Conservation (phyloP, 2,113 vertebrate species). For the Promerops cafer region DNA sequence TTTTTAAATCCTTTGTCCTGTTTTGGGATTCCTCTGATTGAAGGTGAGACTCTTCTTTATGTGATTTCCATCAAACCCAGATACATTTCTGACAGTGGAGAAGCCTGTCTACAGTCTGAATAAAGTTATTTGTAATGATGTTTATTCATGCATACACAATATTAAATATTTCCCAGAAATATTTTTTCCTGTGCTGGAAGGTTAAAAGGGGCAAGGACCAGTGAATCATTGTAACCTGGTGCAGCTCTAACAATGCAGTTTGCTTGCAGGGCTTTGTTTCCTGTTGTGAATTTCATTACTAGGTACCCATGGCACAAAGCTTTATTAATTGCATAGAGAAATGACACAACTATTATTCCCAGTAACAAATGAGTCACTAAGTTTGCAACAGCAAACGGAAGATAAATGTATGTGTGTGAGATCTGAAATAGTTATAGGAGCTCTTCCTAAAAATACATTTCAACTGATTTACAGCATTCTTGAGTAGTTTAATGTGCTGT, state of each 20-base stretch:
- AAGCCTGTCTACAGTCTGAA: not conserved
- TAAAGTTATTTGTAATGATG: not conserved
- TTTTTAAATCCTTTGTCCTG: not conserved
- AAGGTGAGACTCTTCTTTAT: not conserved
- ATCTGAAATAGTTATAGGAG: not conserved
- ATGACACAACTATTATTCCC: constrained; percentile 10
- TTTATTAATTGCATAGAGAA: not conserved
- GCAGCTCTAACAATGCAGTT: not conserved
- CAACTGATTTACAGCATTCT: constrained; percentile 1
- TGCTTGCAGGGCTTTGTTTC: constrained; percentile 8
- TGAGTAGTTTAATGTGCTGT: not conserved
- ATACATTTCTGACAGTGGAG: not conserved
- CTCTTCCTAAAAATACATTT: constrained; percentile 40
- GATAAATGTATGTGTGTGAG: not conserved
- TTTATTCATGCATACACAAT: not conserved
- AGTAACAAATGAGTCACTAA: constrained; percentile 28
- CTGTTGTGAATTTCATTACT: constrained; percentile 18
- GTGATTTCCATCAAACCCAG: not conserved
- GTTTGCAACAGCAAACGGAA: not conserved
- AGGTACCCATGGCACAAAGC: not conserved
- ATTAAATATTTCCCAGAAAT: not conserved
- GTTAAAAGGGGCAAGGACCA: not conserved
- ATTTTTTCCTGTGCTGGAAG: not conserved
- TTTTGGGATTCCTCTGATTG: not conserved
- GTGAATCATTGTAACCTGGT: not conserved